Conservation (phyloP, 2,888 invertebrate genomes). For the Portevinia maculata region DNA sequence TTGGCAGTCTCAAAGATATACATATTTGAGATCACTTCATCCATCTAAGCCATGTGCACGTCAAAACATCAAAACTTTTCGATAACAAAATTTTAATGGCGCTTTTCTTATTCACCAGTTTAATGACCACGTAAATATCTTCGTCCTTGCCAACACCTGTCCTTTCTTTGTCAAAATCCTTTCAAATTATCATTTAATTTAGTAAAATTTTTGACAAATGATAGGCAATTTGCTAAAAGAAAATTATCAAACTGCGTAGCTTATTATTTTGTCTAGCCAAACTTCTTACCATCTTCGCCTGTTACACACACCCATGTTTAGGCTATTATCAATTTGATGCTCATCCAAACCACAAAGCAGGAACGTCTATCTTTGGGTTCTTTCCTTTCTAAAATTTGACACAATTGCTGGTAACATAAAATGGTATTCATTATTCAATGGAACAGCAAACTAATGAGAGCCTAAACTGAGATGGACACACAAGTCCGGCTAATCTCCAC, state of each 20-base stretch:
- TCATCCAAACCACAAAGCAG: neutral
- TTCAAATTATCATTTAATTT: conserved; percentile 17
- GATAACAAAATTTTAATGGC: too few relatives aligned
- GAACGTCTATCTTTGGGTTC: conserved; percentile 15
- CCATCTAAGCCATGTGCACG: too few relatives aligned
- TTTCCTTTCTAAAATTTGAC: conserved; percentile 60
- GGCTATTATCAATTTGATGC: neutral
- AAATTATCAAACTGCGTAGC: conserved; percentile 25
- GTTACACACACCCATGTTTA: conserved; percentile 18
- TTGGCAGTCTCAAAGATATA: too few relatives aligned
- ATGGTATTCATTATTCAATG: conserved; percentile 66
- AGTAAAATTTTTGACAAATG: conserved; percentile 30
- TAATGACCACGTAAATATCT: neutral
- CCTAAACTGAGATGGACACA: conserved; percentile 68
- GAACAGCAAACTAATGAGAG: conserved; percentile 70
- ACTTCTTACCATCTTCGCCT: neutral
- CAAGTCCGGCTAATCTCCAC: conserved; percentile 69
- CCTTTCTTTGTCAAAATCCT: conserved; percentile 35
- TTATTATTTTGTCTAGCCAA: conserved; percentile 8
- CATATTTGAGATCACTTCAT: too few relatives aligned
- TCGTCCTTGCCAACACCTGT: neutral
- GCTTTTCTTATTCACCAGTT: neutral
- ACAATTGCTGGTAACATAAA: conserved; percentile 43
- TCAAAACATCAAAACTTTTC: too few relatives aligned
- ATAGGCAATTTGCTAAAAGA: conserved; percentile 27